A percentile compares a stretch with the other conserved stretches of the same genome.
Conservation (phyloP, 2,113 vertebrate genomes). For the Cynoglossus semilaevis region DNA sequence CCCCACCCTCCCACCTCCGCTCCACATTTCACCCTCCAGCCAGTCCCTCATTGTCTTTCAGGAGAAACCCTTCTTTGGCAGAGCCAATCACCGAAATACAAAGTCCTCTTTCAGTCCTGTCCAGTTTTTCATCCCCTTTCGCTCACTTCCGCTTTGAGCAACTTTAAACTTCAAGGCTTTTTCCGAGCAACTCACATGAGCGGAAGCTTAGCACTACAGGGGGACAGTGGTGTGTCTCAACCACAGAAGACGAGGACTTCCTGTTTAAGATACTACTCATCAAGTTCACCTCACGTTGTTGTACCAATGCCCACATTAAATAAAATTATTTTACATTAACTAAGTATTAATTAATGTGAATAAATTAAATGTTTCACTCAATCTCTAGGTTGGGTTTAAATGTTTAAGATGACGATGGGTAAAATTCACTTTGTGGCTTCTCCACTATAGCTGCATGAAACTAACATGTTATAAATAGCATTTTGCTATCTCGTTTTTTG, state of each 20-base stretch:
- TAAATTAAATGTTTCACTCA: too few relatives aligned
- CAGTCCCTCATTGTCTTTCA: conserved; percentile 76
- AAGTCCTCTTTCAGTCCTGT: conserved; percentile 81
- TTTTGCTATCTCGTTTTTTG: conserved; percentile 4
- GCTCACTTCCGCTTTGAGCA: conserved; percentile 87
- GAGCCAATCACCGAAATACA: conserved; percentile 71
- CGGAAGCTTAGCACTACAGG: conserved; percentile 70
- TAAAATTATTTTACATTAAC: too few relatives aligned
- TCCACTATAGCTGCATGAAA: conserved; percentile 3
- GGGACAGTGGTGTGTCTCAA: conserved; percentile 28
- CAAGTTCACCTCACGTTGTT: conserved; percentile 4
- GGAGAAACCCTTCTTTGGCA: conserved; percentile 67
- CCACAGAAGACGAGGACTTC: conserved; percentile 34
- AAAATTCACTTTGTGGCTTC: conserved; percentile 5
- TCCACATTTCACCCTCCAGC: conserved; percentile 35
- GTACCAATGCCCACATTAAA: conserved; percentile 5
- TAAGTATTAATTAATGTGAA: too few relatives aligned
- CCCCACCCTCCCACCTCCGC: conserved; percentile 25
- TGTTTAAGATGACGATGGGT: neutral
- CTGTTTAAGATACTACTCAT: conserved; percentile 30
- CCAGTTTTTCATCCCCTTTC: conserved; percentile 53
- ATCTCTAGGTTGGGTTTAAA: neutral
- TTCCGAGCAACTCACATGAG: conserved; percentile 81
- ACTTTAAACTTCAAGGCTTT: conserved; percentile 83
- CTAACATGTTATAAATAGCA: conserved; percentile 6